A percentile compares a stretch with the other conserved stretches of the same genome.
Conservation (phyloP, 2,797 vertebrate genomes). For the Scomberomorus guttatus region DNA sequence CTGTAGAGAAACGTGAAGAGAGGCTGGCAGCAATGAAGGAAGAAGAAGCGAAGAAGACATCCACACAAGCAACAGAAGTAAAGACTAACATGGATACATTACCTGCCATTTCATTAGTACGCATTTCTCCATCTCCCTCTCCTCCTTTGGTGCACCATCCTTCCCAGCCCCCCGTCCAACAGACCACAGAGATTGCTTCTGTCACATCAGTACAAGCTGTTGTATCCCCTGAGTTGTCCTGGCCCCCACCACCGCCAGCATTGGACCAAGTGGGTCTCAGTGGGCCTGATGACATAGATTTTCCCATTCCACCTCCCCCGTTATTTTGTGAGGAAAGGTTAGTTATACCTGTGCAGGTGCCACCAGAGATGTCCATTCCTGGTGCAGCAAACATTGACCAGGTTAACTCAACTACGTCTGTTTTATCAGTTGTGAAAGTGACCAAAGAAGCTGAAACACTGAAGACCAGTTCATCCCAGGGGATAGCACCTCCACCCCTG, state of each 20-base stretch:
- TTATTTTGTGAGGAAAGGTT: constrained; percentile 60
- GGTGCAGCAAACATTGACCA: not conserved
- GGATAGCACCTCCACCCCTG: not conserved
- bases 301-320: constrained; percentile 82
- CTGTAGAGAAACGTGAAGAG: constrained; percentile 61
- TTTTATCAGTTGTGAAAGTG: constrained; percentile 21
- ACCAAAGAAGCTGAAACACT: constrained; percentile 36
- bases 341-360: constrained; percentile 36
- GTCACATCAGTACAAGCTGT: constrained; percentile 26
- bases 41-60: constrained; percentile 36
- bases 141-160: constrained; percentile 85
- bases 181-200: constrained; percentile 49
- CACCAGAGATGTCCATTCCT: constrained; percentile 20
- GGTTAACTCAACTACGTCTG: not conserved
- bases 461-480: constrained; percentile 25
- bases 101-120: constrained; percentile 51
- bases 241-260: constrained; percentile 88
- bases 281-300: constrained; percentile 84
- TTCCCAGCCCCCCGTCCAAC: constrained; percentile 82
- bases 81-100: constrained; percentile 24
- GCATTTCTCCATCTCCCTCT: constrained; percentile 80
- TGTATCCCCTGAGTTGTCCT: constrained; percentile 75
- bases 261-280: constrained; percentile 72
- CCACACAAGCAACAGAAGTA: constrained; percentile 27
- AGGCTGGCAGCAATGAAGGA: constrained; percentile 47